phyloP scores from a whole-genome alignment of 2,113 vertebrate genomes.

The Ctenodactylus gundi region DNA sequence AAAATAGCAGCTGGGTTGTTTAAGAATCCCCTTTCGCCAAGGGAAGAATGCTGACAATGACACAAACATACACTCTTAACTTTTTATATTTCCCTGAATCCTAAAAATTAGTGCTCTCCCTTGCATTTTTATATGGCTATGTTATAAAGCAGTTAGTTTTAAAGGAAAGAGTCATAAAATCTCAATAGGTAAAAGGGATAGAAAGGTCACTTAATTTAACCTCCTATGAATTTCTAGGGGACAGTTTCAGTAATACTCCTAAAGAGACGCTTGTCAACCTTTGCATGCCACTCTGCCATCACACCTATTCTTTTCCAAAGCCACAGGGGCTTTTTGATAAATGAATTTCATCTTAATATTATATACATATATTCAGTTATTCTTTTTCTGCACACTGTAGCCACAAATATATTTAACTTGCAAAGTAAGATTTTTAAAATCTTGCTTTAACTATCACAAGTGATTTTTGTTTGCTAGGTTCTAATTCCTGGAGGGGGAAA shows the following conservation, averaged over 20 bases:
- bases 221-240: slow-evolving; percentile 45
- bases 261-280: not conserved
- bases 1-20: slow-evolving; percentile 78
- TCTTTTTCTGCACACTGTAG: not conserved
- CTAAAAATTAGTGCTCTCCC: slow-evolving; percentile 76
- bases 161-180: slow-evolving; percentile 66
- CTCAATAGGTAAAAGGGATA: slow-evolving; percentile 47
- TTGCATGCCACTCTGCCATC: not conserved
- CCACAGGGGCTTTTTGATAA: not conserved
- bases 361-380: not conserved
- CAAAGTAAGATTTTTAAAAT: not conserved
- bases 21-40: slow-evolving; percentile 69
- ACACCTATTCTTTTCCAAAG: not conserved
- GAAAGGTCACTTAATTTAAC: slow-evolving; percentile 64
- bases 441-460: not conserved
- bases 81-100: slow-evolving; percentile 78
- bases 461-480: not conserved
- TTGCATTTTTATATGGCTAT: slow-evolving; percentile 72
- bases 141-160: slow-evolving; percentile 66
- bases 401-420: not conserved
- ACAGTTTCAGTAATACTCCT: slow-evolving; percentile 10
- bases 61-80: slow-evolving; percentile 71
- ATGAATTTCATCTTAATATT: not conserved
- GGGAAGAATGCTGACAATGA: slow-evolving; percentile 75
- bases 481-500: not conserved